Evolutionary conservation across 2,113 vertebrate genomes (phyloP), one percentile per base, ranked within the genome.

Genomic region (Theristicus caerulescens): DNA sequence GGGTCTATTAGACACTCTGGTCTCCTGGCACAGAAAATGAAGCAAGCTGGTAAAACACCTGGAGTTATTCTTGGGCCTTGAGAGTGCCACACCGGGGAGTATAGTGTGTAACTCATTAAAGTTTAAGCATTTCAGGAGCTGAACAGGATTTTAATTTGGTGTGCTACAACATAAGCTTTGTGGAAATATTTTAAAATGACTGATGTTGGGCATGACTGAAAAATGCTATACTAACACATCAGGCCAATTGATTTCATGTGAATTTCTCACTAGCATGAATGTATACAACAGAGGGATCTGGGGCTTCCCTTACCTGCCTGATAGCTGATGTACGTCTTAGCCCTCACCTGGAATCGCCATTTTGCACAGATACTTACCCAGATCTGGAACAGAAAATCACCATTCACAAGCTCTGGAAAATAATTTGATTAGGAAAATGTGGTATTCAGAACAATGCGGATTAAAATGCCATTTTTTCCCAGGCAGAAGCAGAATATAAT

Each of bases 21-120:
- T 88, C 95, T 96, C 91, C 69, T 49, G 82, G 77, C 84, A 82
- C 55, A 16, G 52, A 38, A 52, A 51, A 61, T 69, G 89, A 79
- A 80, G 76, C 65, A 52, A 74, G 88, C 83, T 88, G 94, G 66
- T 96, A 82, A 96, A 97, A 94, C 92, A 96, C 90, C 85, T 93
- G 94, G 65, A 97, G 83, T 94, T 90, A 71, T 74, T 71, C 70
- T 76, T 83, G 90, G 89, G 82, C 93, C 96, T 97, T 59, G 44
- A 78, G 91, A 58, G 10, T 76, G 59, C 72, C 82, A 55, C 86
- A 65, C 94, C 13, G 15, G 95, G 67, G 80, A 87, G 73, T 40
- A 82, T 8, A 79, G n/a, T 34, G 3, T 81, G 88, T 85, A 64
- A 88, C 74, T 94, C 62, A 17, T 97, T 96, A 93, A 81, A 72